Evolutionary conservation across 2,113 vertebrate genomes (phyloP).

Genomic region (Neodontobutis hainanensis): DNA sequence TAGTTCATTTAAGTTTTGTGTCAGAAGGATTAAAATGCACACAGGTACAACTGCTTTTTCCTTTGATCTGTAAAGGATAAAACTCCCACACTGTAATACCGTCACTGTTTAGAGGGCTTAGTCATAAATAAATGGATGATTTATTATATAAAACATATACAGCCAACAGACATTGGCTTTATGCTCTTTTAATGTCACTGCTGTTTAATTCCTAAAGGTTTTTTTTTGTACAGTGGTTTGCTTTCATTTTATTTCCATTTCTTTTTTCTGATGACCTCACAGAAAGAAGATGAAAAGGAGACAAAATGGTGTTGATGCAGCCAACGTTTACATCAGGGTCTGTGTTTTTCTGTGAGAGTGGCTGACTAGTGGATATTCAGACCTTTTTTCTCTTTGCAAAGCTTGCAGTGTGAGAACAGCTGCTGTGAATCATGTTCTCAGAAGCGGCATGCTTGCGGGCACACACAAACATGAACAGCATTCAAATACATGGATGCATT

Average conservation of each 20-base stretch:
- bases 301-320: slow-evolving; percentile 4
- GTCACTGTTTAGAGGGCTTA: neutral
- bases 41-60: slow-evolving; percentile 6
- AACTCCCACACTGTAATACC: neutral
- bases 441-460: slow-evolving; percentile 42
- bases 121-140: slow-evolving; percentile 17
- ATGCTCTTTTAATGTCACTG: slow-evolving; percentile 1
- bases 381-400: slow-evolving; percentile 19
- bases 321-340: slow-evolving; percentile 15
- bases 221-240: neutral
- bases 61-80: neutral
- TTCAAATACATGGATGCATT: neutral
- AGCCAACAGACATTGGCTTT: slow-evolving; percentile 4
- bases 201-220: neutral
- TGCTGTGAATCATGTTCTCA: slow-evolving; percentile 45
- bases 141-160: slow-evolving; percentile 17
- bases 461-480: slow-evolving; percentile 24
- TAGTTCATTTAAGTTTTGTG: slow-evolving; percentile 13
- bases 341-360: slow-evolving; percentile 6
- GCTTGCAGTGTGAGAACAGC: slow-evolving; percentile 25
- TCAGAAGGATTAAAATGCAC: neutral
- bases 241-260: slow-evolving; percentile 21
- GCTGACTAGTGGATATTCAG: slow-evolving; percentile 23
- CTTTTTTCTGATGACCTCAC: slow-evolving; percentile 27
- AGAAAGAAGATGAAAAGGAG: slow-evolving; percentile 12